Percentiles rank a stretch among this genome's conserved stretches.
These are phyloP conservation scores for Mya arenaria DNA, from an alignment of 1,140 invertebrate species.

Conservation along the genomic window DNA sequence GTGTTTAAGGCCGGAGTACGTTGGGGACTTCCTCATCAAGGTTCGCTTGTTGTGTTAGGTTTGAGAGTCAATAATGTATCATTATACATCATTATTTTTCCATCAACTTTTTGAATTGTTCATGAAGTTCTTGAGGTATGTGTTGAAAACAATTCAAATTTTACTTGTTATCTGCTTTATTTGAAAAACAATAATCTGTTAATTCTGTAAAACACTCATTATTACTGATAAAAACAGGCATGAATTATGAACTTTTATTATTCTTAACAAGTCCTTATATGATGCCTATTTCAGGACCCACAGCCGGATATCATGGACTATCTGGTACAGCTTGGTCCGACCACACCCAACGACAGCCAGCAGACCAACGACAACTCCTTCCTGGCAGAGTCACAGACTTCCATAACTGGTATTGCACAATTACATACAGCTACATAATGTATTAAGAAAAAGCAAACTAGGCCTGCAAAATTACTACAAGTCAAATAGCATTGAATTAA, in stretches of 20 bases:
- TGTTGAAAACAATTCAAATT: not conserved
- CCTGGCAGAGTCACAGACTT: slow-evolving; percentile 16
- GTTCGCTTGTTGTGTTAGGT: slow-evolving; percentile 10
- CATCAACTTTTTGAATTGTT: not conserved
- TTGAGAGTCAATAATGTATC: not conserved
- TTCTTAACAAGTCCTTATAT: too few relatives aligned
- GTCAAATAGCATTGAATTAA: not conserved
- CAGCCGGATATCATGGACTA: slow-evolving; percentile 51
- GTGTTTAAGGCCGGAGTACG: slow-evolving; percentile 67
- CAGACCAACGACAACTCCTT: not conserved
- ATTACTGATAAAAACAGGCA: not conserved
- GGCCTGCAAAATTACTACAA: not conserved
- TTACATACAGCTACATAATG: not conserved
- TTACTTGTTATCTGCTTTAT: too few relatives aligned
- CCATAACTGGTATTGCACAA: not conserved
- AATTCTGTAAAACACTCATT: not conserved
- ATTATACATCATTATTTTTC: not conserved
- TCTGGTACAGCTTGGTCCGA: not conserved
- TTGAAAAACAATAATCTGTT: too few relatives aligned
- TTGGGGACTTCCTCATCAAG: slow-evolving; percentile 67
- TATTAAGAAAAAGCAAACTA: not conserved
- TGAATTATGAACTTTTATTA: too few relatives aligned
- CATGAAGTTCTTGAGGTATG: not conserved
- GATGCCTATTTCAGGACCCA: slow-evolving; percentile 30
- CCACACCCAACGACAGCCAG: not conserved